Base-by-base conservation (phyloP, 92 coral and sea anemone species). In the Umimayanthus kanabou region DNA sequence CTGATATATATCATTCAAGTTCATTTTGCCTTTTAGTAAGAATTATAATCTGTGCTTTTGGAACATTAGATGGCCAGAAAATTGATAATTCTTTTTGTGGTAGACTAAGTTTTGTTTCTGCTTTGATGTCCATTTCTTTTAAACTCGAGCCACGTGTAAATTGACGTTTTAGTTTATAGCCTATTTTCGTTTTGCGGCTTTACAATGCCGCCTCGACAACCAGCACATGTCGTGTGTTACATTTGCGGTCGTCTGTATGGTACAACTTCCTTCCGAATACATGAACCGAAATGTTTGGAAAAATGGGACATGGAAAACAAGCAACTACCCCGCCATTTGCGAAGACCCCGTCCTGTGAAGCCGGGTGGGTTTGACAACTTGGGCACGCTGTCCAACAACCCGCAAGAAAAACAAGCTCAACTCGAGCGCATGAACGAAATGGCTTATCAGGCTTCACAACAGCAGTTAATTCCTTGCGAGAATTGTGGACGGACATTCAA, bases 161-260 rank as follows among this genome's bases (percentile, higher is more conserved):
- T n/a, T 73, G 0, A 29, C 2, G 6, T 14, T 2, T 33, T 29
- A 72, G 16, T 15, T 73, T 28, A n/a, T n/a, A 22, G 20, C 7
- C 22, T 8, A 73, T 73, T 73, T 73, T 47, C 50, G 18, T 16
- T 73, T 33, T 37, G 45, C 16, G 77, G 30, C 7, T 28, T 5
- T 1, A n/a, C 6, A 1, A 96, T 94, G 98, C 94, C 98, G 14
- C 98, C 97, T 1, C 84, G 91, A 85, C 91, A 87, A 85, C 98
- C 97, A 1, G 89, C 94, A 3, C 98, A 96, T 74, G 95, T 94
- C 13, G 96, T 97, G 10, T 97, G 99, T 77, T 97, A 97, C 53
- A 91, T 97, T 50, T 97, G 99, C 77, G 99, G 99, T 20, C 96
- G 99, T 43, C 91, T 95, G 43, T 97, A 97, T 58, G 99, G 99